These are phyloP conservation scores for Epicauta chinensis DNA, from an alignment of 1,140 invertebrate species.

Conservation along the genomic window DNA sequence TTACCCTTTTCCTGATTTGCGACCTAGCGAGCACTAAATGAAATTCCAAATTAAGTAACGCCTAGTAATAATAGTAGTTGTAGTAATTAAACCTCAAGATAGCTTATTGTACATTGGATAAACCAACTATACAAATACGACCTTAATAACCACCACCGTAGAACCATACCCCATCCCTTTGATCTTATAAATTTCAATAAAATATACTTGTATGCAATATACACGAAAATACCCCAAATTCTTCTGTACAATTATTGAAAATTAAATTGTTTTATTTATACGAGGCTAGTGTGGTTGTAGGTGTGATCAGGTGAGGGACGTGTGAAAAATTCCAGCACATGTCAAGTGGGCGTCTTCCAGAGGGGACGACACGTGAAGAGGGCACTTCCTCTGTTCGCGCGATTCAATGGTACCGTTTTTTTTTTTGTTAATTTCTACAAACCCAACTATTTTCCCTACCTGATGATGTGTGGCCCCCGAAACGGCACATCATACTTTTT, in stretches of 20 bases:
- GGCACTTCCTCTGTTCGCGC: slow-evolving; percentile 22
- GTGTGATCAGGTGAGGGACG: slow-evolving; percentile 12
- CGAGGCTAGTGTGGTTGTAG: no score
- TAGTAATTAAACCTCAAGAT: slow-evolving; percentile 37
- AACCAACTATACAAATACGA: slow-evolving; percentile 1
- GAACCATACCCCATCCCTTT: no score
- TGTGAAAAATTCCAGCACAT: slow-evolving; percentile 31
- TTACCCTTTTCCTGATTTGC: slow-evolving; percentile 42
- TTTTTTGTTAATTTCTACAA: slow-evolving; percentile 25
- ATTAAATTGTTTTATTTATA: no score
- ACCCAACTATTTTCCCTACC: no score
- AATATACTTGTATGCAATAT: slow-evolving; percentile 12
- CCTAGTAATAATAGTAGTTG: slow-evolving; percentile 26
- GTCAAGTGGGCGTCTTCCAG: slow-evolving; percentile 19
- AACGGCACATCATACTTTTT: slow-evolving; percentile 21
- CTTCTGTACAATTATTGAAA: slow-evolving; percentile 28
- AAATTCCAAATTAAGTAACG: slow-evolving; percentile 41
- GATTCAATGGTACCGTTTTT: slow-evolving; percentile 28
- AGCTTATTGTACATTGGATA: slow-evolving; percentile 33
- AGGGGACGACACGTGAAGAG: slow-evolving; percentile 17
- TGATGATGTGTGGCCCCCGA: slow-evolving; percentile 8
- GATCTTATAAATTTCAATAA: no score
- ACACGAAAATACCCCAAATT: slow-evolving; percentile 25
- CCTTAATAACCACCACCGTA: slow-evolving; percentile 3
- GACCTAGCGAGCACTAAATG: slow-evolving; percentile 38